Evolutionary conservation across 2,888 invertebrate genomes (phyloP).

Genomic region (Epirrhoe alternata): DNA sequence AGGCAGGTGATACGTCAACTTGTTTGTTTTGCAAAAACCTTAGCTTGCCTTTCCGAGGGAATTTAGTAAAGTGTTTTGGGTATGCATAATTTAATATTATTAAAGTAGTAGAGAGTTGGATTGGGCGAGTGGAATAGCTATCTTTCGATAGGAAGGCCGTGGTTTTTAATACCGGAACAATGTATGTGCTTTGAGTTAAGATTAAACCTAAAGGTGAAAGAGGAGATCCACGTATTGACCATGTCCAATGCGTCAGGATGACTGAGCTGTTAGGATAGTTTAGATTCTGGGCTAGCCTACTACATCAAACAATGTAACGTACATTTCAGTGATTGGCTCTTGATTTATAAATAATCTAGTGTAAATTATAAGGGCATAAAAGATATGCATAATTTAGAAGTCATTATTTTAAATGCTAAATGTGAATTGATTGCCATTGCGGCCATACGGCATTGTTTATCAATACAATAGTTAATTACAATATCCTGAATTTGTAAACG

Average conservation of each 20-base stretch:
- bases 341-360: no score
- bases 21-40: slow-evolving; percentile 40
- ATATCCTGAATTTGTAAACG: slow-evolving; percentile 15
- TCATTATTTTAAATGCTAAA: not conserved
- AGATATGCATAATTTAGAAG: not conserved
- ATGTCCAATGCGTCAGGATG: no score
- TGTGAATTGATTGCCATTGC: not conserved
- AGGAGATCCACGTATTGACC: no score
- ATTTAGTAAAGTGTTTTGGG: slow-evolving; percentile 6
- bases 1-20: slow-evolving; percentile 42
- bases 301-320: no score
- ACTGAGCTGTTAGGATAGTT: no score
- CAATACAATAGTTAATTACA: slow-evolving; percentile 14
- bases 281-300: no score
- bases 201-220: no score
- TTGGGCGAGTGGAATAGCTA: not conserved
- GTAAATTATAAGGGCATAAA: no score
- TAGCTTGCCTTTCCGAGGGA: slow-evolving; percentile 25
- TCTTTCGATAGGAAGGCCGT: not conserved
- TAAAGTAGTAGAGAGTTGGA: not conserved
- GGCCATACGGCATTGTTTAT: slow-evolving; percentile 10
- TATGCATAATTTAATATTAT: not conserved
- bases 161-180: not conserved
- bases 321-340: no score
- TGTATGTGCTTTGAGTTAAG: no score